These are phyloP conservation scores for Sinhomidia bicolor DNA, from an alignment of 2,888 invertebrate species.

Conservation along the genomic window DNA sequence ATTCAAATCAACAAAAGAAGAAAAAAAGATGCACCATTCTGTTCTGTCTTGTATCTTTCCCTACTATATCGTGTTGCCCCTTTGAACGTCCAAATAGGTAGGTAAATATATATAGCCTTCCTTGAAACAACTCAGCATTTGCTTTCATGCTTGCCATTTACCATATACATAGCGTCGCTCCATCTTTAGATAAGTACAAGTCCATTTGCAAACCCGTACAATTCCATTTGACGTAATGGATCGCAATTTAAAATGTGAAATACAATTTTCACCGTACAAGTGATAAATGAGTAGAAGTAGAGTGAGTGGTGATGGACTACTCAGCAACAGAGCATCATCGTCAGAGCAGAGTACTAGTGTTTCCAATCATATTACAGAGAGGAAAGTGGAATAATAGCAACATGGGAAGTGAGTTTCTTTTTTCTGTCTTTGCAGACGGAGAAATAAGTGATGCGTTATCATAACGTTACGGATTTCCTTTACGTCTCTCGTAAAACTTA, in stretches of 20 bases:
- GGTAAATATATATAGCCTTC: too few species aligned
- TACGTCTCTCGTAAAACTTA: background rate
- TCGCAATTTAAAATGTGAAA: conserved; percentile 36
- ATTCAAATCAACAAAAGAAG: background rate
- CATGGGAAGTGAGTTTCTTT: too few species aligned
- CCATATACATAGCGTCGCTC: too few species aligned
- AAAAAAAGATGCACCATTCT: background rate
- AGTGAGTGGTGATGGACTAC: background rate
- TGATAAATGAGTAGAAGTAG: background rate
- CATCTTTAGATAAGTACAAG: background rate
- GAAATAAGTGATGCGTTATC: background rate
- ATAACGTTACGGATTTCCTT: background rate
- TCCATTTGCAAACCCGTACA: conserved; percentile 10
- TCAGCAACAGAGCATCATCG: too few species aligned
- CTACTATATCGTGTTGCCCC: background rate
- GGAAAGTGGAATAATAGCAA: too few species aligned
- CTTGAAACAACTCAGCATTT: too few species aligned
- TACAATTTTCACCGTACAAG: conserved; percentile 18
- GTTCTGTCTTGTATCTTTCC: background rate
- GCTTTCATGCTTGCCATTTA: too few species aligned
- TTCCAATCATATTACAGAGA: too few species aligned
- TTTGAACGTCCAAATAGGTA: background rate
- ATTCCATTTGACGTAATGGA: conserved; percentile 19
- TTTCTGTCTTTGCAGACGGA: too few species aligned
- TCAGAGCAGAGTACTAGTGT: too few species aligned